Conservation (phyloP, 2,113 vertebrate genomes). For the Tachysurus vachellii region DNA sequence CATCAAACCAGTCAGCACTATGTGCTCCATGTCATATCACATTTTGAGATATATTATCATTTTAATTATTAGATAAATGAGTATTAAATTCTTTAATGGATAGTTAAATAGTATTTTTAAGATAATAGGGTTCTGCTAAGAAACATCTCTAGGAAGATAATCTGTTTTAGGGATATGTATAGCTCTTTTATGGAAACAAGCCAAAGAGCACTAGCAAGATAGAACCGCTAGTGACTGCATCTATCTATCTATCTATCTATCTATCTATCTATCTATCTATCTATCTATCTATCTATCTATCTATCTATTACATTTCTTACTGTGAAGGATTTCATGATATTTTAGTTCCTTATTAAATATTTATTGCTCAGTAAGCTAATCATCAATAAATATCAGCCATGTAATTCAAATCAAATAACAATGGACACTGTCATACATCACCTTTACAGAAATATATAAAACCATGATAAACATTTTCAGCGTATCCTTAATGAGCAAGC, state of each 20-base stretch:
- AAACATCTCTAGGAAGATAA: not conserved
- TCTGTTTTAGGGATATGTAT: not conserved
- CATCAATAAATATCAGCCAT: not conserved
- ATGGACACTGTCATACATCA: no score
- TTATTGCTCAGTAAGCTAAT: not conserved
- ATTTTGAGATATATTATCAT: not conserved
- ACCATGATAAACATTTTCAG: no score
- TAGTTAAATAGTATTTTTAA: not conserved
- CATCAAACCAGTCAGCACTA: not conserved
- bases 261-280: not conserved
- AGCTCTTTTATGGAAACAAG: not conserved
- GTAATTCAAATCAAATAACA: not conserved
- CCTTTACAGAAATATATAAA: no score
- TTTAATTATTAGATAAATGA: not conserved
- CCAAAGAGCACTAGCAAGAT: not conserved
- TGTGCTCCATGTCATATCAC: not conserved
- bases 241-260: slow-evolving; percentile 17
- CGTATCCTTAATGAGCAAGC: no score
- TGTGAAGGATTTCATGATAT: not conserved
- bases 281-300: not conserved
- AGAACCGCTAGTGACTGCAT: not conserved
- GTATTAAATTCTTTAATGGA: no score
- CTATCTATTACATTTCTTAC: not conserved
- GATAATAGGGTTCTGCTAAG: not conserved
- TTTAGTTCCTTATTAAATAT: not conserved